These are phyloP conservation scores for Morbakka virulenta DNA, from an alignment of 30 jellyfish, hydroid and myxozoan genomes.

Conservation along the genomic window DNA sequence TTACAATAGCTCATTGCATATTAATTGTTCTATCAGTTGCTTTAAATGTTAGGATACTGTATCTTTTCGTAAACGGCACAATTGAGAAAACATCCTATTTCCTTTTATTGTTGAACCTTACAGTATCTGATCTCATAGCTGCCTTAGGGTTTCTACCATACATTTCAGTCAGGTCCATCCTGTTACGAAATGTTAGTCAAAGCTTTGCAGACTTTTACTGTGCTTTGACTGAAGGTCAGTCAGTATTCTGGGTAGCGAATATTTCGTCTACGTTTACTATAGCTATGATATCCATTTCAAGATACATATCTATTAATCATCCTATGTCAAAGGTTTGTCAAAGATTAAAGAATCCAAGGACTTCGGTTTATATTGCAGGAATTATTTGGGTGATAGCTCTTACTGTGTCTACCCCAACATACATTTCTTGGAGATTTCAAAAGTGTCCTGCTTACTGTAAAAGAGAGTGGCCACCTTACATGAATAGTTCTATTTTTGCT, in stretches of 20 bases:
- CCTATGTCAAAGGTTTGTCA: conserved; percentile 72
- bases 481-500: conserved; percentile 37
- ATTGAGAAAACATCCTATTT: too few relatives aligned
- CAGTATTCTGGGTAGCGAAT: conserved; percentile 66
- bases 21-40: too few relatives aligned
- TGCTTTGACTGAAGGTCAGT: conserved; percentile 74
- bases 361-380: conserved; percentile 19
- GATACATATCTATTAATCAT: conserved; percentile 71
- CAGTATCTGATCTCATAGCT: conserved; percentile 70
- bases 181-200: conserved; percentile 49
- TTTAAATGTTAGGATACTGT: too few relatives aligned
- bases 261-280: conserved; percentile 69
- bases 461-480: conserved; percentile 42
- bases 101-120: conserved; percentile 64
- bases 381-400: conserved; percentile 45
- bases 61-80: too few relatives aligned
- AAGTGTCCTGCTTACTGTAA: conserved; percentile 24
- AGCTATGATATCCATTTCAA: conserved; percentile 72
- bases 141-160: conserved; percentile 64
- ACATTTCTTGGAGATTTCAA: conserved; percentile 33
- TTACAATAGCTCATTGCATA: too few relatives aligned
- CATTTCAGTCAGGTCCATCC: conserved; percentile 46
- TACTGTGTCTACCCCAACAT: conserved; percentile 20
- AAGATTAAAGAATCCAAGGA: conserved; percentile 42
- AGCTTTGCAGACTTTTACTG: conserved; percentile 49